A percentile compares a stretch with the other conserved stretches of the same genome.
Conservation (phyloP, 1,140 invertebrate genomes). For the Varroa destructor region DNA sequence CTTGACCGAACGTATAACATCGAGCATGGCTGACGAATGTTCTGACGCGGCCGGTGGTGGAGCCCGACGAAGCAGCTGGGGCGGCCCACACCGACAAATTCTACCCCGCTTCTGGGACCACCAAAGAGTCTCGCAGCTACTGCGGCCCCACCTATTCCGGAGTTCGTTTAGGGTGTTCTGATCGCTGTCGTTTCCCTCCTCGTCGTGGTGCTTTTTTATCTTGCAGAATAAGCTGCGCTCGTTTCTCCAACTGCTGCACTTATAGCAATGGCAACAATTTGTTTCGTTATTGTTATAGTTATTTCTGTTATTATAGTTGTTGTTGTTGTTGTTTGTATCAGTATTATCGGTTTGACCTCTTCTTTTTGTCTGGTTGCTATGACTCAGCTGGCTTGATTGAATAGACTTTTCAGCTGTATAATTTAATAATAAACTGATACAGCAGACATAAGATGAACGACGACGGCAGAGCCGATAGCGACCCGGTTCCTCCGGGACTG, state of each 20-base stretch:
- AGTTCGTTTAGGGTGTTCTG: no score
- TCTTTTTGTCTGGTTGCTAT: no score
- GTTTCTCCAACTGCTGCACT: neutral
- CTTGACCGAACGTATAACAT: constrained; percentile 35
- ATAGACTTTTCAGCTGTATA: no score
- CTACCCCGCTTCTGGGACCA: neutral
- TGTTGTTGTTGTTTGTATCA: neutral
- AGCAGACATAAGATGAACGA: no score
- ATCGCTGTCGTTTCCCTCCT: no score
- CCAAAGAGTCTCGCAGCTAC: neutral
- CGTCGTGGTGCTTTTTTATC: no score
- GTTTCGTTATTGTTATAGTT: neutral
- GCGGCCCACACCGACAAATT: constrained; percentile 22
- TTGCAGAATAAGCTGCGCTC: constrained; percentile 1
- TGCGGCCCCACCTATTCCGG: no score
- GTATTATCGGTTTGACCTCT: no score
- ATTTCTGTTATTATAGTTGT: neutral
- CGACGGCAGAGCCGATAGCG: no score
- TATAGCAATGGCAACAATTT: neutral
- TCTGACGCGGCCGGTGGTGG: constrained; percentile 28
- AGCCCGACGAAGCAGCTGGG: constrained; percentile 26
- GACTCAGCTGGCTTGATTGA: no score
- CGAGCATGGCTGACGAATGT: constrained; percentile 32
- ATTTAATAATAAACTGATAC: no score
- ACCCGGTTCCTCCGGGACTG: no score